These are phyloP conservation scores for Centropus bengalensis DNA, from an alignment of 2,113 vertebrate species.

Conservation along the genomic window DNA sequence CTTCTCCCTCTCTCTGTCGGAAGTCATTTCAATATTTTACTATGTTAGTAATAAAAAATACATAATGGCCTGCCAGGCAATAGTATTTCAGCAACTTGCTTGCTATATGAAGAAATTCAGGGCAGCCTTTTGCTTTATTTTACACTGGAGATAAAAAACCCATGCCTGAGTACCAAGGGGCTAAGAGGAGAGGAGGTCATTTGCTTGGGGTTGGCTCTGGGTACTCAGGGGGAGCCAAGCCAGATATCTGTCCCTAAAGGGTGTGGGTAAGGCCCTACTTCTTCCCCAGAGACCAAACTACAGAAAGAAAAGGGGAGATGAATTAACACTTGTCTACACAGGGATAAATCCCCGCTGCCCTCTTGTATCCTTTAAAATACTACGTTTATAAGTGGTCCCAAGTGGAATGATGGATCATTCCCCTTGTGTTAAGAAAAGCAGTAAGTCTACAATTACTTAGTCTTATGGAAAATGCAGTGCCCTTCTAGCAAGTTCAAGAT, in stretches of 20 bases:
- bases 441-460: slow-evolving; percentile 22
- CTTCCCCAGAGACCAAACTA: background rate
- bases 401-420: background rate
- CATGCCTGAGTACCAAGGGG: background rate
- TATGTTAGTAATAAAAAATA: slow-evolving; percentile 64
- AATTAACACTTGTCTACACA: background rate
- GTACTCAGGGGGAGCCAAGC: background rate
- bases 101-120: background rate
- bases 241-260: background rate
- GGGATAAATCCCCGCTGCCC: background rate
- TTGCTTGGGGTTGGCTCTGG: background rate
- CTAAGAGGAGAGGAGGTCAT: background rate
- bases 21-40: slow-evolving; percentile 70
- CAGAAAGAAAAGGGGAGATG: background rate
- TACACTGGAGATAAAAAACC: background rate
- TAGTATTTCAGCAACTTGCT: background rate
- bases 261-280: background rate
- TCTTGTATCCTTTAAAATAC: background rate
- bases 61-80: slow-evolving; percentile 1
- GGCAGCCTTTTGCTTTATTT: background rate
- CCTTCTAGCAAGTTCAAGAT: background rate
- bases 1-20: background rate
- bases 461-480: background rate
- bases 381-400: background rate
- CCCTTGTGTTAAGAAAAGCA: background rate